These are phyloP conservation scores for Aphidoletes aphidimyza DNA, from an alignment of 2,888 invertebrate species.

Conservation along the genomic window DNA sequence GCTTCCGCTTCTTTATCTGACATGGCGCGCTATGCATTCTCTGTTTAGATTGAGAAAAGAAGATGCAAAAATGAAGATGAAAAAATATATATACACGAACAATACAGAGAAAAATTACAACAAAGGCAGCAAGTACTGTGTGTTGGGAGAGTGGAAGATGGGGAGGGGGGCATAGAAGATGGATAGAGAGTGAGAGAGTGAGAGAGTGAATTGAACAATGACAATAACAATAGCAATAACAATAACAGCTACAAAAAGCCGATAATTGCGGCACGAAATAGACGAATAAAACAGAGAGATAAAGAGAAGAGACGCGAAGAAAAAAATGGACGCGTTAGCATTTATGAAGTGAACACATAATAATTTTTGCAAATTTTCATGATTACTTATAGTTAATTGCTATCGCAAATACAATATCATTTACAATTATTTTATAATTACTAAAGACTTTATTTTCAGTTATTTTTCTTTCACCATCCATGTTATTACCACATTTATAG, in stretches of 20 bases:
- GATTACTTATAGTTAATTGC: not conserved
- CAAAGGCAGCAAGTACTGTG: not conserved
- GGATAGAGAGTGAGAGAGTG: not conserved
- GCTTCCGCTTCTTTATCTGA: not conserved
- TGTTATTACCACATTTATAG: conserved; percentile 47
- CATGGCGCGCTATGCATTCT: not conserved
- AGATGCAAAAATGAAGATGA: not conserved
- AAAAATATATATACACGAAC: not conserved
- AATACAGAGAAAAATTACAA: not conserved
- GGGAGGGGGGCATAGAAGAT: too few relatives aligned
- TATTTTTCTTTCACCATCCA: conserved; percentile 34
- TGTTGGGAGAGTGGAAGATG: too few relatives aligned
- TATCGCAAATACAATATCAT: conserved; percentile 32
- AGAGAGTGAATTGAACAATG: conserved; percentile 29
- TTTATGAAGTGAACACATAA: conserved; percentile 54
- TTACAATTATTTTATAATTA: conserved; percentile 53
- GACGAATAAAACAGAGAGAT: not conserved
- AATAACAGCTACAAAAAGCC: not conserved
- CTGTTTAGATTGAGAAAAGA: not conserved
- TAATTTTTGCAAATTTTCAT: conserved; percentile 49
- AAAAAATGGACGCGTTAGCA: not conserved
- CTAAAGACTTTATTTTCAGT: conserved; percentile 26
- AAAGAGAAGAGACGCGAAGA: not conserved
- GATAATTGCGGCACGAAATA: not conserved
- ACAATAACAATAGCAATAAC: too few relatives aligned